phyloP scores from a whole-genome alignment of 2,888 invertebrate genomes.

The Malthinus seriepunctatus region DNA sequence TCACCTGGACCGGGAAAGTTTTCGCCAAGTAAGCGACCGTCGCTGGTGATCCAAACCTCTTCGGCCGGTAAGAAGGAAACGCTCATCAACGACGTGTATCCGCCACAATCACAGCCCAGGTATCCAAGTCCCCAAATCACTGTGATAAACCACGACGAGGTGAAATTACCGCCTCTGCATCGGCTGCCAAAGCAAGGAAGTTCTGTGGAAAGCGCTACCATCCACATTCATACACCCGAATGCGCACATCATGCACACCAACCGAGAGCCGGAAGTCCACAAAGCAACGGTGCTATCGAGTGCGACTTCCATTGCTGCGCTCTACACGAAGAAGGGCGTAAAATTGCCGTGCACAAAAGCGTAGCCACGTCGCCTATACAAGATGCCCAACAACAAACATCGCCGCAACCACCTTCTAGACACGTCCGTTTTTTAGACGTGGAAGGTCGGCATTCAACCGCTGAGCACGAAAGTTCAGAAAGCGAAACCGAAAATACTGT shows the following conservation, averaged over 20 bases:
- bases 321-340: slow-evolving; percentile 88
- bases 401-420: slow-evolving; percentile 64
- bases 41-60: slow-evolving; percentile 73
- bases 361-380: slow-evolving; percentile 93
- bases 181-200: slow-evolving; percentile 62
- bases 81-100: slow-evolving; percentile 58
- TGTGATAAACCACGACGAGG: slow-evolving; percentile 92
- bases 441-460: slow-evolving; percentile 57
- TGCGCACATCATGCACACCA: slow-evolving; percentile 73
- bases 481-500: slow-evolving; percentile 93
- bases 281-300: slow-evolving; percentile 66
- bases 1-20: slow-evolving; percentile 60
- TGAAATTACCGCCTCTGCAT: slow-evolving; percentile 53
- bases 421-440: slow-evolving; percentile 88
- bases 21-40: slow-evolving; percentile 66
- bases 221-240: slow-evolving; percentile 83
- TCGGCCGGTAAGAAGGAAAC: slow-evolving; percentile 62
- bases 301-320: slow-evolving; percentile 97
- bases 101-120: slow-evolving; percentile 48
- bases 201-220: slow-evolving; percentile 73
- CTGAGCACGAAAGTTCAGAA: slow-evolving; percentile 85
- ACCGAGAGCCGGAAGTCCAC: slow-evolving; percentile 67
- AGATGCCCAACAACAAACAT: slow-evolving; percentile 63
- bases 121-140: slow-evolving; percentile 82
- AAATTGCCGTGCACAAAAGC: slow-evolving; percentile 89